These are phyloP conservation scores for Butastur rufipennis DNA, from an alignment of 2,113 vertebrate species.

Conservation along the genomic window DNA sequence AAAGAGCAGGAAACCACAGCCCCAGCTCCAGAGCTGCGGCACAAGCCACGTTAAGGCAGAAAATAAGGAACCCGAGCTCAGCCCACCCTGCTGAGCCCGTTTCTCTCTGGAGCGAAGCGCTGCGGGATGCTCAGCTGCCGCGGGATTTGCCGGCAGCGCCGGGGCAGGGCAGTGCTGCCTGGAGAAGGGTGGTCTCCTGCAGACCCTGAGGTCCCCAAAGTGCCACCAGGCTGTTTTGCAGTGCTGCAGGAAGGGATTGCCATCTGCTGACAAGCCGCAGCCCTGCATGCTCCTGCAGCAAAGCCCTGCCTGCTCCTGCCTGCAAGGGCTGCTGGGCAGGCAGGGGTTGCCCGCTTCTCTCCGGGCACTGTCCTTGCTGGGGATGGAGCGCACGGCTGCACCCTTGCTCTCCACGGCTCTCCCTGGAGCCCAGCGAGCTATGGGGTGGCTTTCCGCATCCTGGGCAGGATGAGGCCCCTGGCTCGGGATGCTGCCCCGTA, in stretches of 20 bases:
- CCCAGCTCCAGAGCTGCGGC: background rate
- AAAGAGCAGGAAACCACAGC: background rate
- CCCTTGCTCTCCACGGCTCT: background rate
- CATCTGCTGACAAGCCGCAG: constrained; percentile 48
- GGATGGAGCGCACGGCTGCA: background rate
- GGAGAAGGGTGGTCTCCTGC: background rate
- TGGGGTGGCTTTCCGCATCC: rapidly evolving
- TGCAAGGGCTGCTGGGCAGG: background rate
- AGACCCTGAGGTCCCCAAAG: background rate
- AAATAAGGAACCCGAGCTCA: rapidly evolving
- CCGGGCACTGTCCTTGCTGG: background rate
- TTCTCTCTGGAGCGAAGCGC: rapidly evolving
- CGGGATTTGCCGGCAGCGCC: background rate
- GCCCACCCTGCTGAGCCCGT: rapidly evolving
- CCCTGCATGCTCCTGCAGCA: background rate
- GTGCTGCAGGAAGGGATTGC: constrained; percentile 35
- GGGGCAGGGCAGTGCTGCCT: background rate
- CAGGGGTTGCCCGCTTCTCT: background rate
- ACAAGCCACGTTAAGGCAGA: background rate
- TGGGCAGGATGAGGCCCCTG: background rate
- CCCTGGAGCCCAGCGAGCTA: background rate
- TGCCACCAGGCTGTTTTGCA: background rate
- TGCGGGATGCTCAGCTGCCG: background rate
- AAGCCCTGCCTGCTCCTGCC: background rate
- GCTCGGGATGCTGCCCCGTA: background rate